Conservation (phyloP, 2,797 vertebrate species). For the Pipistrellus kuhlii region DNA sequence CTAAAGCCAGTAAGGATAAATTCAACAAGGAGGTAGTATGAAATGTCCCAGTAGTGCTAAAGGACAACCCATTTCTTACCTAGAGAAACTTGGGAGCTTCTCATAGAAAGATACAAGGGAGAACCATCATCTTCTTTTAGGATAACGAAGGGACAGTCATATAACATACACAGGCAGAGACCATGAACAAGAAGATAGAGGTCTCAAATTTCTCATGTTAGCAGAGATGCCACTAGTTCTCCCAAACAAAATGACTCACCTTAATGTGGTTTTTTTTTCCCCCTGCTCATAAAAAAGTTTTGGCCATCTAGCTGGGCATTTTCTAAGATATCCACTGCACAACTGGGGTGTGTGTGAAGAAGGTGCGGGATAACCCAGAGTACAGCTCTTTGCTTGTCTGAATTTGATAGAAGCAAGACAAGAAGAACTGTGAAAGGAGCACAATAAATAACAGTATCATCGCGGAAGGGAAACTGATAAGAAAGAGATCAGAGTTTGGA, state of each 20-base stretch:
- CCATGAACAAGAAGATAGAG: neutral
- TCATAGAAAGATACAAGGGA: neutral
- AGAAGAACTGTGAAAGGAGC: constrained; percentile 52
- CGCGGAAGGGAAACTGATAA: constrained; percentile 12
- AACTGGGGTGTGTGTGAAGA: neutral
- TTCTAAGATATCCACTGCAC: neutral
- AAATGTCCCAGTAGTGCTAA: constrained; percentile 45
- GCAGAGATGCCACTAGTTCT: constrained; percentile 38
- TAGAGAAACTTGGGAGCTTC: constrained; percentile 44
- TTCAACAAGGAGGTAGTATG: constrained; percentile 22
- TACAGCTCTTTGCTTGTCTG: constrained; percentile 44
- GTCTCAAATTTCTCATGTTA: constrained; percentile 38
- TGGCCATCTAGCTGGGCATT: constrained; percentile 18
- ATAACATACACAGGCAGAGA: neutral
- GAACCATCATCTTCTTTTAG: neutral
- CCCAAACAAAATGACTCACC: constrained; percentile 45
- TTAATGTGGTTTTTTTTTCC: neutral
- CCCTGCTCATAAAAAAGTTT: constrained; percentile 14
- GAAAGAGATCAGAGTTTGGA: constrained; percentile 26
- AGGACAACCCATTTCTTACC: constrained; percentile 57
- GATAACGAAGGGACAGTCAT: constrained; percentile 27
- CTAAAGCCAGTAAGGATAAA: constrained; percentile 48
- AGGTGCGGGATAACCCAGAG: constrained; percentile 17
- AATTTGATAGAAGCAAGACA: constrained; percentile 52
- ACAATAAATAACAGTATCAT: constrained; percentile 67